Evolutionary conservation across 2,113 vertebrate species (phyloP), one percentile per base, ranked within the genome.

Genomic region (Hymenochirus boettgeri): DNA sequence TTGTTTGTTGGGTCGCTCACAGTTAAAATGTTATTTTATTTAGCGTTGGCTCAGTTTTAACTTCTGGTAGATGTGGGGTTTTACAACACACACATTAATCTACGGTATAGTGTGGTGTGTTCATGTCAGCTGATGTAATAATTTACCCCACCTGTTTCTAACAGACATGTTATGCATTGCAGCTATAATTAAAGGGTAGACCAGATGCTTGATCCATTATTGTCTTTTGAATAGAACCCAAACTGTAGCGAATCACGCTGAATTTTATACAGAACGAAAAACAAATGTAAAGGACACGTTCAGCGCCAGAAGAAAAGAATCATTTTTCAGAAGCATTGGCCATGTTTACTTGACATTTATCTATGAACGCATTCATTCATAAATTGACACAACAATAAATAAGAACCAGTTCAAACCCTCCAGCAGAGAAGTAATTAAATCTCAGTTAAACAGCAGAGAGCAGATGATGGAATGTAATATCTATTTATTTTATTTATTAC

Each of bases 111-210:
- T 74, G 52, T 57, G 65, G 8, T 71, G 74, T 62, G 75, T 78
- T 65, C 71, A 69, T 69, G 31, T 71, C 73, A 79, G 51, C 21
- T 74, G 69, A 74, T 74, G 63, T 48, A 74, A 56, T 12, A 74
- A 75, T 75, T 58, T 31, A 70, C 70, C 70, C 70, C 65, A 35
- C 61, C 35, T 60, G 12, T 71, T 78, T 73, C 59, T 74, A 76
- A 35, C 71, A 74, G 55, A 67, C 78, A 72, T 76, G 46, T 65
- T 5, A 33, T 11, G 71, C 69, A 70, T 70, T 5, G 61, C 64
- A 69, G 69, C 48, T 63, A 33, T 61, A 42, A 71, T 74, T 70
- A 64, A 42, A 27, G 21, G 73, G 65, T 1, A 55, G 51, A 75
- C 42, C 50, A 77, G 78, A 67, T 70, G 1, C 31, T 73, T 73